Conservation (phyloP, 2,797 vertebrate species). For the Micrastur ruficollis region DNA sequence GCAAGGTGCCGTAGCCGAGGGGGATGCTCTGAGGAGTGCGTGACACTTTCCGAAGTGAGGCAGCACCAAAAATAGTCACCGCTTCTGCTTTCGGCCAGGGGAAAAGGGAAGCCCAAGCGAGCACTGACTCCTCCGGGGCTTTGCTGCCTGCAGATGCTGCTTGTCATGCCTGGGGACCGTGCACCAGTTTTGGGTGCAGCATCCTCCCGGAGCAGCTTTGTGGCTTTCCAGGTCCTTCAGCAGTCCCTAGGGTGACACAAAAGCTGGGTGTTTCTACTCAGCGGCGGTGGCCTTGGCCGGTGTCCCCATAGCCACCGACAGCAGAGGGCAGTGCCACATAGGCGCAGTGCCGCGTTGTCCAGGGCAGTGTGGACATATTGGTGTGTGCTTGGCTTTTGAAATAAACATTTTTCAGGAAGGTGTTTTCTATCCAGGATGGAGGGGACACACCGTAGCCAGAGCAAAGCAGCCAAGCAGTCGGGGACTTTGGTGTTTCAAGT, state of each 20-base stretch:
- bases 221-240: neutral
- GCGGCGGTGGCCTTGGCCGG: accelerated
- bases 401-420: neutral
- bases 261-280: neutral
- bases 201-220: neutral
- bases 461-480: neutral
- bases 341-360: neutral
- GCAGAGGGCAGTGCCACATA: conserved; percentile 61
- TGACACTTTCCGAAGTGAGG: conserved; percentile 20
- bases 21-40: neutral
- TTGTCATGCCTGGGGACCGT: accelerated
- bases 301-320: neutral
- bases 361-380: accelerated
- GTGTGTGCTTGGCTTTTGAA: accelerated
- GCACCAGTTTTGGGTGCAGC: accelerated
- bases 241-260: neutral
- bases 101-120: neutral
- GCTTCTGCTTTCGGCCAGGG: conserved; percentile 3
- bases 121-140: neutral
- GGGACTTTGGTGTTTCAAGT: accelerated
- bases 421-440: neutral
- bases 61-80: conserved; percentile 18
- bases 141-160: neutral
- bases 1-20: neutral
- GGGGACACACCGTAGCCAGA: accelerated